Evolutionary conservation across 92 coral and sea anemone species (phyloP), one percentile per base, ranked within the genome.

Genomic region (Plumapathes pennacea): DNA sequence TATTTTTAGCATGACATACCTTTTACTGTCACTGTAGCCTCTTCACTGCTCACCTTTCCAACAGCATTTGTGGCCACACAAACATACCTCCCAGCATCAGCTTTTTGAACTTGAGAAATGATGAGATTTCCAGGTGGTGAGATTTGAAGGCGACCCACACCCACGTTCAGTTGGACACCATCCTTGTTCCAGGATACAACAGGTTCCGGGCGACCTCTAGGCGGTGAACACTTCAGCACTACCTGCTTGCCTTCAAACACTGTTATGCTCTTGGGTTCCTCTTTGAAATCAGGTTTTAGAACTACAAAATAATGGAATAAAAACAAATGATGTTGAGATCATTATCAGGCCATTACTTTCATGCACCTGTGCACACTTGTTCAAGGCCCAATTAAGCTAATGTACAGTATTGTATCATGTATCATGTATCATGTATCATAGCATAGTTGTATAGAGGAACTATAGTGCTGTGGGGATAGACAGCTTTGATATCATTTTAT

Each of bases 141-240:
- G 20, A 84, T 50, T 4, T 60, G 50, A 36, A 80, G 43, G 51
- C 88, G 78, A 12, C 57, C 74, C 7, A 69, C 75, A 64, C 81
- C 86, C 20, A 63, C 57, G 28, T 23, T 29, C 10, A 67, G 14
- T 5, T 18, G 14, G 27, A 36, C 32, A 2, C 81, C 64, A 66
- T 94, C 76, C 50, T 84, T 90, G 29, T 63, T 43, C 99, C 99
- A 94, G 4, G 71, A 39, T 13, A 94, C 78, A 12, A 56, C 74
- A 19, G 99, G 95, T 38, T 57, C 50, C 3, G 99, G 99, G 20
- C 77, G 67, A 13, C 97, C 99, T 43, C 75, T 83, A 8, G 99
- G 99, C 21, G 97, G 90, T 6, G 68, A 43, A 50, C 99, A 94
- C 32, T 62, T 68, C 4, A 94, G 54, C 2, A 78, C 67, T 15